A percentile compares a stretch with the other conserved stretches of the same genome.
phyloP scores from a whole-genome alignment of 2,113 vertebrate species.

The Sorex fumeus region DNA sequence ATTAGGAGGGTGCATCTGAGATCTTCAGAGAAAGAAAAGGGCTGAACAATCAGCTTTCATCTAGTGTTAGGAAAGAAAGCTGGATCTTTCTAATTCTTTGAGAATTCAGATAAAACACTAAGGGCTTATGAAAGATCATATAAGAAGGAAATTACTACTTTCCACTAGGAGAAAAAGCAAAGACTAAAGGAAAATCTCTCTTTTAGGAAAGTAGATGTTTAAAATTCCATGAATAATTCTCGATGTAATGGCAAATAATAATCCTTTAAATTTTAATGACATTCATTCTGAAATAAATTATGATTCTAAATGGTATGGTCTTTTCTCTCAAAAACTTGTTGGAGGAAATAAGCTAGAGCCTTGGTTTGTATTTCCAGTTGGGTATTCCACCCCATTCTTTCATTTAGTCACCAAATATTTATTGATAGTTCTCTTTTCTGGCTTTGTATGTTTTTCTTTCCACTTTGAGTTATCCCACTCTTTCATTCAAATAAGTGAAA shows the following conservation, averaged over 20 bases:
- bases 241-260: conserved; percentile 59
- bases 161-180: neutral
- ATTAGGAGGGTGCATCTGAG: neutral
- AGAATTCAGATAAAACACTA: conserved; percentile 17
- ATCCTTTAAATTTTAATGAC: conserved; percentile 65
- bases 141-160: neutral
- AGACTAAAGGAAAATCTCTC: conserved; percentile 41
- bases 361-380: conserved; percentile 61
- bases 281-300: conserved; percentile 66
- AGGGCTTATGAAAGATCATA: neutral
- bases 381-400: neutral
- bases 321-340: conserved; percentile 57
- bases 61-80: neutral
- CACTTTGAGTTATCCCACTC: conserved; percentile 30
- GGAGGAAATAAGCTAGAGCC: conserved; percentile 3
- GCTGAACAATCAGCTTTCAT: neutral
- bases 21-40: neutral
- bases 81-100: conserved; percentile 15
- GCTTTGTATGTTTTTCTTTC: conserved; percentile 44
- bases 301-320: conserved; percentile 34
- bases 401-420: conserved; percentile 58
- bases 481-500: neutral
- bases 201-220: conserved; percentile 46
- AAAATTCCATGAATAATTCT: conserved; percentile 67
- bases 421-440: conserved; percentile 45